Evolutionary conservation across 1,140 invertebrate species (phyloP).

Genomic region (Cherax quadricarinatus): DNA sequence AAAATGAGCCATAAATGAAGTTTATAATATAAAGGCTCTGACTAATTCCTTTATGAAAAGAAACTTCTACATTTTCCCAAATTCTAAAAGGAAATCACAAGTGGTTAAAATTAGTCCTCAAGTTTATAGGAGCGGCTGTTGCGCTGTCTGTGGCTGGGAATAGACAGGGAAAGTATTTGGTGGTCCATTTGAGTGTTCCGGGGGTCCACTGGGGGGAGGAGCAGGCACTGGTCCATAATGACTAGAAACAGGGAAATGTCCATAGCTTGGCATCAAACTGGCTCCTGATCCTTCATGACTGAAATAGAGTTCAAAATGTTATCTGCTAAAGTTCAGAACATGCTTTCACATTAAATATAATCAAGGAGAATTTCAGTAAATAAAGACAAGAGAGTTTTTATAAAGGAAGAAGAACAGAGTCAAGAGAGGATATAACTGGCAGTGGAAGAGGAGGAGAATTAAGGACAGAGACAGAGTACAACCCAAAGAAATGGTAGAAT

Average conservation of each 20-base stretch:
- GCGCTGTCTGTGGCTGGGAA: constrained; percentile 52
- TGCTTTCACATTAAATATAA: too few species aligned
- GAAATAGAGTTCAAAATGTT: background rate
- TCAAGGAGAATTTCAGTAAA: too few species aligned
- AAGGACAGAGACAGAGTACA: too few species aligned
- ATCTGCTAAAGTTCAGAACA: background rate
- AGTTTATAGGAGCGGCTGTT: constrained; percentile 56
- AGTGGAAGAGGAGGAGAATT: too few species aligned
- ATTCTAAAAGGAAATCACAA: background rate
- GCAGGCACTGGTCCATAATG: constrained; percentile 23
- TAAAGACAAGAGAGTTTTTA: too few species aligned
- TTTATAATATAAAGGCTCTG: background rate
- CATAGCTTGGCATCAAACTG: constrained; percentile 52
- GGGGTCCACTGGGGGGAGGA: constrained; percentile 19
- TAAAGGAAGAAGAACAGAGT: too few species aligned
- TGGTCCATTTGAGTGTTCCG: constrained; percentile 17
- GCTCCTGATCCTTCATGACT: constrained; percentile 44
- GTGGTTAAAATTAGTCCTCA: background rate
- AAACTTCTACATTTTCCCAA: background rate
- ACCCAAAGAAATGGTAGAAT: too few species aligned
- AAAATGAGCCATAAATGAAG: background rate
- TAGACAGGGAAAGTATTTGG: constrained; percentile 44
- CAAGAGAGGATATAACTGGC: too few species aligned
- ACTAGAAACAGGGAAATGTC: constrained; percentile 28
- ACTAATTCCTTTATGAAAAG: background rate